Base-by-base conservation (phyloP, 2,888 invertebrate genomes). In the Mechanitis mazaeus region DNA sequence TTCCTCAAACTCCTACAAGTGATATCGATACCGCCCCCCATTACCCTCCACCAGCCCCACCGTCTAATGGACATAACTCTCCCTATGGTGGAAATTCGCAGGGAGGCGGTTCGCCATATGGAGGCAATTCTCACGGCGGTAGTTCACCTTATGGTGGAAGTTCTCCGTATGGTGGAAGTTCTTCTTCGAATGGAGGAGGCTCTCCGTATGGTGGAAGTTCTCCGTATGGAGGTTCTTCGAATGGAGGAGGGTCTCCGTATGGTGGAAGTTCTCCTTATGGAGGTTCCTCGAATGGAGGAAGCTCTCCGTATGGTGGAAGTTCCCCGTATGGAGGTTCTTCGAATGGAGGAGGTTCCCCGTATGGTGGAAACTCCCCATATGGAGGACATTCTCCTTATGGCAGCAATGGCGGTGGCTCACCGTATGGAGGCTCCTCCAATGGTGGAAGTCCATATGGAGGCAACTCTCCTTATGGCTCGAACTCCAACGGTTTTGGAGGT, bases 31-130 rank as follows among this genome's bases (percentile, higher is more conserved):
- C 81, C 2, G 71, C 80, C 1, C 90, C 91, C 3, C 81, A 78
- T 68, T 90, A 90, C 72, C 82, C 87, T 7, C 84, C 90, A n/a
- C 90, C 90, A 0, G 81, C 85, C 0, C 85, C 89, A 0, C 88
- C 89, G 1, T 62, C 71, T 6, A 68, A 68, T 35, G 63, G 67
- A 33, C 66, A 69, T 28, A 58, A 64, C 42, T 68, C 68, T 2
- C 70, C 71, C 3, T 57, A 59, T 54, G 69, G 69, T 35, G 67
- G 68, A 2, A 61, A 54, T 33, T 60, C 65, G 0, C 58, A 56
- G 20, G 64, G 68, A 1, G 67, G 69, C 2, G 64, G 58, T 50
- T 67, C 72, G 1, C 75, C 76, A 2, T 73, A 74, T 35, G 75
- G 75, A 28, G 74, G 77, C 0, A 69, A 59, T 33, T 70, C 73